Evolutionary conservation across 2,797 vertebrate genomes (phyloP).

Genomic region (Rhabdomys pumilio): DNA sequence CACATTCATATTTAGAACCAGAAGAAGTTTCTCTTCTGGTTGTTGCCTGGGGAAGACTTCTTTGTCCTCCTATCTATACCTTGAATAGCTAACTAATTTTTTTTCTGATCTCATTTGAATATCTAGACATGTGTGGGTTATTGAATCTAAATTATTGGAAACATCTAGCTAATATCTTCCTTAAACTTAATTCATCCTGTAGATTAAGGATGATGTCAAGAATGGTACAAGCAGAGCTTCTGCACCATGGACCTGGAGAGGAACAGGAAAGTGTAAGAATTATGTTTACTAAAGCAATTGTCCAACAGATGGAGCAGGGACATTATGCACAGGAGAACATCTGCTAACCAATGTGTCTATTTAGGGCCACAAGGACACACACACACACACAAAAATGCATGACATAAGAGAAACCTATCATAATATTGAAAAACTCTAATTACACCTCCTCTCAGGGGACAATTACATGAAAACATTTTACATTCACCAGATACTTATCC

Average conservation of each 20-base stretch:
- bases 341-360: neutral
- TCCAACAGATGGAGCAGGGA: neutral
- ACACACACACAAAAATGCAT: too few species aligned
- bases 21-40: conserved; percentile 56
- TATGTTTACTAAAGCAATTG: neutral
- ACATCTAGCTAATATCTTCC: conserved; percentile 60
- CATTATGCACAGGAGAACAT: neutral
- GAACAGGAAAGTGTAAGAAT: neutral
- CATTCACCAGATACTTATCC: neutral
- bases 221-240: conserved; percentile 42
- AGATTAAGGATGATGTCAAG: conserved; percentile 62
- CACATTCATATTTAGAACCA: conserved; percentile 74
- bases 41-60: conserved; percentile 58
- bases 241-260: neutral
- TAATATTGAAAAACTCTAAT: conserved; percentile 38
- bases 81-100: conserved; percentile 76
- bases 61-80: conserved; percentile 66
- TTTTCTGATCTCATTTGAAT: conserved; percentile 78
- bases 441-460: neutral
- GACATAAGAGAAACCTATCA: neutral
- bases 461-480: neutral
- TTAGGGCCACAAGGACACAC: neutral
- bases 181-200: conserved; percentile 69
- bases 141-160: conserved; percentile 72
- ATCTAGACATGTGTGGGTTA: conserved; percentile 82